A percentile compares a stretch with the other conserved stretches of the same genome.
Conservation (phyloP, 2,888 invertebrate species). For the Andrena camellia region DNA sequence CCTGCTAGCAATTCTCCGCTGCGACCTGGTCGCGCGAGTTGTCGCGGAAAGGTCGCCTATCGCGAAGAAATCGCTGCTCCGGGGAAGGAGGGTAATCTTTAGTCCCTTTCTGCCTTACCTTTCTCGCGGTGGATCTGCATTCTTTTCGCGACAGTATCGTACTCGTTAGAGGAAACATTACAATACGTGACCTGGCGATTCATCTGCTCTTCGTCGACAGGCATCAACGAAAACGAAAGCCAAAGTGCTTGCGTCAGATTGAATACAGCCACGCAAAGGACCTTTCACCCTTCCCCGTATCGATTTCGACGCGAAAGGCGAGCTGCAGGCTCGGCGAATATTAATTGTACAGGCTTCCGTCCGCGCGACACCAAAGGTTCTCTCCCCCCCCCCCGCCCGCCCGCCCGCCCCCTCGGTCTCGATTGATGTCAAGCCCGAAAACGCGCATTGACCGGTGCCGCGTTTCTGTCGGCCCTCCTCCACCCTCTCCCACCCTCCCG, state of each 20-base stretch:
- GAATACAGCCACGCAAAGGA: conserved; percentile 4
- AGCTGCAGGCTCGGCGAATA: conserved; percentile 36
- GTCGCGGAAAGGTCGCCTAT: background rate
- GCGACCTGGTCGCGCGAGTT: background rate
- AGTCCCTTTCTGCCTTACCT: background rate
- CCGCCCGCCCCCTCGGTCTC: conserved; percentile 59
- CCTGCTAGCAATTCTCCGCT: conserved; percentile 1
- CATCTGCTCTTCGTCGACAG: background rate
- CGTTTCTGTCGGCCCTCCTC: conserved; percentile 14
- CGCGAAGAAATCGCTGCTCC: background rate
- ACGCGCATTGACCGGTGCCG: conserved; percentile 57
- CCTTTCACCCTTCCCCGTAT: conserved; percentile 19
- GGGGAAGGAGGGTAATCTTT: background rate
- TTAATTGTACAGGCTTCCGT: conserved; percentile 65
- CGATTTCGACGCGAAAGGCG: conserved; percentile 45
- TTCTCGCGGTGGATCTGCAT: background rate
- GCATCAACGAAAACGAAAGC: background rate
- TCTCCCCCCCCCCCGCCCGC: conserved; percentile 59
- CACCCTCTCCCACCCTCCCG: conserved; percentile 27
- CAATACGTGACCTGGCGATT: too few species aligned
- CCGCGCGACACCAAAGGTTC: conserved; percentile 57
- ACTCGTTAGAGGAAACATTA: too few species aligned
- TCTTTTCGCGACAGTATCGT: background rate
- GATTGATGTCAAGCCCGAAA: conserved; percentile 68
- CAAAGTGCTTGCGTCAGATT: background rate